Base-by-base conservation (phyloP, 2,888 invertebrate species). In the Boloria selene region DNA sequence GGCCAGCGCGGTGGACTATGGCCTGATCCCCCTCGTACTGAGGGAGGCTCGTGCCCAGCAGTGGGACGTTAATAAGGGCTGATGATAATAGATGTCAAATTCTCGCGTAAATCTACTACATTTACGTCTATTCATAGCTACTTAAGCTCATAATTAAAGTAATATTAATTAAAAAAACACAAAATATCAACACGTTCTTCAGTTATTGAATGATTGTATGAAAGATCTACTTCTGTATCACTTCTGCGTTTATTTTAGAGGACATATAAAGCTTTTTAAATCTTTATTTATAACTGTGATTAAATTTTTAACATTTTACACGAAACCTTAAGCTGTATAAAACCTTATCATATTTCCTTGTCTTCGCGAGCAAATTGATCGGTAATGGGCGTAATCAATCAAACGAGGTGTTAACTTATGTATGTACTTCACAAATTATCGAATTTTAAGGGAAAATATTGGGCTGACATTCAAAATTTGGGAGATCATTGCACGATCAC, bases 301-400 rank as follows among this genome's bases (percentile, higher is more conserved):
- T 44, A 2, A 3, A 16, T 26, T 45, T 45, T 26, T 56, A 22
- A 17, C 56, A 56, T 56, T 16, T 56, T n/a, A 26, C 22, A 16
- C 45, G 26, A 45, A 45, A 56, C 56, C 56, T 56, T 56, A 56
- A 56, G 26, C 44, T 55, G 18, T 10, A 45, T 22, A 7, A 38
- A 38, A 38, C 31, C 31, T 38, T 38, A 31, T 31, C 6, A 22
- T 2, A 45, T n/a, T 56, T 56, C 56, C 56, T 56, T 6, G 26
- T 45, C 31, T 52, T 52, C 52, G 52, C 31, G 44, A 56, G 45
- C 45, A 45, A 56, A 56, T 45, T 45, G 55, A 13, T 2, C n/a
- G 45, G n/a, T 45, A 56, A 56, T 56, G 45, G 45, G 26, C 22
- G 6, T 56, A 45, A 56, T 56, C 56, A 56, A 56, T 56, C 56